These are phyloP conservation scores for Umimayanthus kanabou DNA, from an alignment of 92 coral and sea anemone species.

Conservation along the genomic window DNA sequence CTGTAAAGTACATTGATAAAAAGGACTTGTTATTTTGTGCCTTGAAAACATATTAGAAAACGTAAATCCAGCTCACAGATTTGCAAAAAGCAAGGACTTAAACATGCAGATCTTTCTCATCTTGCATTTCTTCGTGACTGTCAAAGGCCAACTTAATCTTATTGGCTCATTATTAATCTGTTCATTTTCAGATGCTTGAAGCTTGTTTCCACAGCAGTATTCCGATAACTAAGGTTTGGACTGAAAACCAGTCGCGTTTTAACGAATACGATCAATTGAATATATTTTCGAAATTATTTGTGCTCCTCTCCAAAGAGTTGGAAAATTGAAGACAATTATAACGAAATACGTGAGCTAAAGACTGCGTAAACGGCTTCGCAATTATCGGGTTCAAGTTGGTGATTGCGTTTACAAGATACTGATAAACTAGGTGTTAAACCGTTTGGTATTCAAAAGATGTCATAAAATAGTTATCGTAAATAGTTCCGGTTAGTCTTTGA, in stretches of 20 bases:
- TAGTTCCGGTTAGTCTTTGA: too few species aligned
- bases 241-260: neutral
- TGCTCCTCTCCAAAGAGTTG: neutral
- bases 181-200: neutral
- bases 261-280: neutral
- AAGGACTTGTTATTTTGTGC: too few species aligned
- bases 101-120: too few species aligned
- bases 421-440: neutral
- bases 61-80: too few species aligned
- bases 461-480: too few species aligned
- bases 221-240: neutral
- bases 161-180: neutral
- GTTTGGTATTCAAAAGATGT: too few species aligned
- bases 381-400: neutral
- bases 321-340: neutral
- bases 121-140: too few species aligned
- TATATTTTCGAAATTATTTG: too few species aligned
- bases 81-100: too few species aligned
- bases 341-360: neutral
- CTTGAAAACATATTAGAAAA: too few species aligned
- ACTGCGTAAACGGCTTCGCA: neutral
- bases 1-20: too few species aligned
- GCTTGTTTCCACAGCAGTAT: neutral
- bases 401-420: neutral
- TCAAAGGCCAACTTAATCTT: too few species aligned